These are phyloP conservation scores for Corynorhinus townsendii DNA, from an alignment of 2,113 vertebrate genomes.

Conservation along the genomic window DNA sequence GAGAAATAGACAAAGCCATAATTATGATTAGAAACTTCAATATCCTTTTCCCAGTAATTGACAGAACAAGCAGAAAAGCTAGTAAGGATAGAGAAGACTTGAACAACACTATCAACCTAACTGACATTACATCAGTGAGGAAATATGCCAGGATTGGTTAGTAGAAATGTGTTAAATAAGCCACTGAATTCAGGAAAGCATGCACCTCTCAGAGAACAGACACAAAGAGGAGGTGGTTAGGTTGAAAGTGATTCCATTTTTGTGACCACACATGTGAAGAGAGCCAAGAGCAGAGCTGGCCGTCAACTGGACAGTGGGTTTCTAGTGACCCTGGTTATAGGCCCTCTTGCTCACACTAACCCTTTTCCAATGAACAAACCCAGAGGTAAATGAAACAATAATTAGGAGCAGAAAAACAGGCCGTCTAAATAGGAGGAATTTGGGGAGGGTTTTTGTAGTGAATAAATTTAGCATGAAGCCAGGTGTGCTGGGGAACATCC, in stretches of 20 bases:
- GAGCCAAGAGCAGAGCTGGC: neutral
- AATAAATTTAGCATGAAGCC: neutral
- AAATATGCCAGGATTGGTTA: neutral
- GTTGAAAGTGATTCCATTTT: neutral
- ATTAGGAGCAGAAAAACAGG: neutral
- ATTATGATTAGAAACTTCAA: neutral
- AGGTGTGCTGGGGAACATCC: neutral
- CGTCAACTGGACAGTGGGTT: neutral
- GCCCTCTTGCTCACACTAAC: neutral
- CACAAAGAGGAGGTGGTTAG: neutral
- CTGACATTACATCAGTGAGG: neutral
- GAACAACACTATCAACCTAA: neutral
- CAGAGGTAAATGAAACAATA: neutral
- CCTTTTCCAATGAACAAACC: neutral
- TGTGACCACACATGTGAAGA: neutral
- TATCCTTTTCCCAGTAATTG: neutral
- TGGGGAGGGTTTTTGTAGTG: neutral
- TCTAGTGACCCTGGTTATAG: neutral
- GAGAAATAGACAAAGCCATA: neutral
- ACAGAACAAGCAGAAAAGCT: neutral
- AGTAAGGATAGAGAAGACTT: neutral
- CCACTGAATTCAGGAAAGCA: neutral
- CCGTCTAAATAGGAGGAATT: neutral
- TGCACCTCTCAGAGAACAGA: neutral
- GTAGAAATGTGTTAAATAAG: neutral